Evolutionary conservation across 2,888 invertebrate genomes (phyloP), one percentile per base, ranked within the genome.

Genomic region (Aleiodes alternator): DNA sequence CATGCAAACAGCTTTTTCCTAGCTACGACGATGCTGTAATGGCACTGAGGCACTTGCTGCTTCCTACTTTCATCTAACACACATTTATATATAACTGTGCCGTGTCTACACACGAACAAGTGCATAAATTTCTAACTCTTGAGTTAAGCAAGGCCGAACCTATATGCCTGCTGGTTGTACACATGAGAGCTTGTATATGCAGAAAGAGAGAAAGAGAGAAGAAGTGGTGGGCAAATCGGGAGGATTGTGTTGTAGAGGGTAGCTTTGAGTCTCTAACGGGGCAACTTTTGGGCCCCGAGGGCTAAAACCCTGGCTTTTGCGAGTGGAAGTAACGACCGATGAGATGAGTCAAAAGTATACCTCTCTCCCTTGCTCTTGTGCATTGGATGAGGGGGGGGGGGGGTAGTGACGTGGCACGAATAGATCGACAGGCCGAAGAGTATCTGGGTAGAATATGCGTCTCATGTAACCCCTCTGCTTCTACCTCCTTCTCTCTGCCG

Each of bases 271-370:
- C 69, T 73, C 69, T 29, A 59, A 69, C 50, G 23, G 23, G 16
- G 51, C 69, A 80, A 80, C 77, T 23, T 79, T 75, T 64, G 61
- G 72, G 73, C 75, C 78, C 79, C 66, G 70, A 70, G 71, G 79
- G 77, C 73, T 77, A 77, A 38, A 78, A 78, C 73, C 78, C 53
- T 51, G 61, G 57, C 69, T 51, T 61, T 51, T 53, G 69, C 57
- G 29, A 34, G 69, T 61, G 69, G 72, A 64, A 73, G 69, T 69
- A 53, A 53, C 71, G 61, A 57, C 43, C 64, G 29, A 56, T 43
- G 38, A 43, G 61, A 61, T 64, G 74, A 72, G 74, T 59, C 57
- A 43, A 71, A 57, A 70, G 64, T 55, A 38, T 38, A 23, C 51
- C 31, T 38, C 38, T 38, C 38, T 38, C 43, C 9, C 38, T 9